Evolutionary conservation across 2,888 invertebrate species (phyloP), one percentile per base, ranked within the genome.

Genomic region (Latrodectus hesperus): DNA sequence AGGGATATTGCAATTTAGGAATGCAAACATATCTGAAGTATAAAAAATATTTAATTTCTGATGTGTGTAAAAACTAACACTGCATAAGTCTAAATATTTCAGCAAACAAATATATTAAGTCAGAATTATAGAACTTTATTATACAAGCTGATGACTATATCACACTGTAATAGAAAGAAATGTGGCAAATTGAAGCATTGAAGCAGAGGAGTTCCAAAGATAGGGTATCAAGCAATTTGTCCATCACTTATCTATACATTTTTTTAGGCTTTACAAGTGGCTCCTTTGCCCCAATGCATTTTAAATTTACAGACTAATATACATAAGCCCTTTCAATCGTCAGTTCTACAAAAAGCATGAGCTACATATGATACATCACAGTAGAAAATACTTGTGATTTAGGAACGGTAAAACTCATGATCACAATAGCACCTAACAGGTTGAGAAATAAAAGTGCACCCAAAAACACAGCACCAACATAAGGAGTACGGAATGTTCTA

Each of bases 361-460:
- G 80, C 80, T 84, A 84, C 84, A 84, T 81, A 84, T 83, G 74
- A 88, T 83, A 79, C 88, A 88, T 88, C 88, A 88, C 88, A 88
- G 88, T 88, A 88, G 64, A 84, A 88, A 88, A 88, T 88, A 88
- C 88, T 84, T 84, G 88, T 88, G 88, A 88, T 83, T 80, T 83
- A 83, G 88, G 83, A 88, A 83, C 83, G 88, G 83, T 83, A 88
- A 88, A 87, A 81, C 80, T 75, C 70, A 86, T 86, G 77, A 88
- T 88, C 88, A 88, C 88, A 88, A 82, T 88, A 88, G 88, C 88
- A 88, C 88, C 88, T 88, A 88, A 84, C 84, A 84, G 88, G 82
- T 79, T 64, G 73, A 78, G 80, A 88, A 80, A 83, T 26, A 76
- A 75, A 88, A 88, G 76, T 83, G 79, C 79, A 84, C 80, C 79